These are phyloP conservation scores for Chaetodon auriga DNA, from an alignment of 2,113 vertebrate genomes.

Conservation along the genomic window DNA sequence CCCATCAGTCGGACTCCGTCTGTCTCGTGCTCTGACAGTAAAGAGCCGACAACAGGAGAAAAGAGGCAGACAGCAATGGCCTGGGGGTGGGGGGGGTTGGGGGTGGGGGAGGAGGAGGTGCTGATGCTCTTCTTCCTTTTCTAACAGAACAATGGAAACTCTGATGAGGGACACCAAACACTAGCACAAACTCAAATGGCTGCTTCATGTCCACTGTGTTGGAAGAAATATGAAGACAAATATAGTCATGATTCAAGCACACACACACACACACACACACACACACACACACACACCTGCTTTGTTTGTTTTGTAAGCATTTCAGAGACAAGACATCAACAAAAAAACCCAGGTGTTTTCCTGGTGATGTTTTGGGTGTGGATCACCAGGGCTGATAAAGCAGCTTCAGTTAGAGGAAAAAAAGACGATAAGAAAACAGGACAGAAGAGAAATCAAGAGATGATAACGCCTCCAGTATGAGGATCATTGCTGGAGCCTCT, in stretches of 20 bases:
- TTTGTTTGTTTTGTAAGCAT: conserved; percentile 85
- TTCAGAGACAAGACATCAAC: conserved; percentile 76
- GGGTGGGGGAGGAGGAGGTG: not conserved
- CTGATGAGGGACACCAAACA: conserved; percentile 59
- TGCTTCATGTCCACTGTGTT: conserved; percentile 34
- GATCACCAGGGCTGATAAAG: conserved; percentile 67
- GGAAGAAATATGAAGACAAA: conserved; percentile 31
- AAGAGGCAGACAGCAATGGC: conserved; percentile 44
- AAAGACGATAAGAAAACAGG: not conserved
- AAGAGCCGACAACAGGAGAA: conserved; percentile 64
- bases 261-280: conserved; percentile 10
- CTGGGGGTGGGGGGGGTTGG: not conserved
- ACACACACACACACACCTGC: conserved; percentile 58
- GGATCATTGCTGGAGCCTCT: not conserved
- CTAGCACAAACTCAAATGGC: conserved; percentile 17
- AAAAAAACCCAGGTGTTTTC: conserved; percentile 78
- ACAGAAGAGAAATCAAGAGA: not conserved
- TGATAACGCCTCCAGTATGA: not conserved
- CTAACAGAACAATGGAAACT: conserved; percentile 63
- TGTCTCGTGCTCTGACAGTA: conserved; percentile 66
- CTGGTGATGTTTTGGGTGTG: conserved; percentile 73
- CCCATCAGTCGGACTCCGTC: conserved; percentile 60
- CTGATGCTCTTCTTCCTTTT: conserved; percentile 22
- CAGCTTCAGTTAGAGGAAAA: conserved; percentile 18
- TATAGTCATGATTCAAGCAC: conserved; percentile 8